Evolutionary conservation across 2,113 vertebrate genomes (phyloP).

Genomic region (Solenodon paradoxus): DNA sequence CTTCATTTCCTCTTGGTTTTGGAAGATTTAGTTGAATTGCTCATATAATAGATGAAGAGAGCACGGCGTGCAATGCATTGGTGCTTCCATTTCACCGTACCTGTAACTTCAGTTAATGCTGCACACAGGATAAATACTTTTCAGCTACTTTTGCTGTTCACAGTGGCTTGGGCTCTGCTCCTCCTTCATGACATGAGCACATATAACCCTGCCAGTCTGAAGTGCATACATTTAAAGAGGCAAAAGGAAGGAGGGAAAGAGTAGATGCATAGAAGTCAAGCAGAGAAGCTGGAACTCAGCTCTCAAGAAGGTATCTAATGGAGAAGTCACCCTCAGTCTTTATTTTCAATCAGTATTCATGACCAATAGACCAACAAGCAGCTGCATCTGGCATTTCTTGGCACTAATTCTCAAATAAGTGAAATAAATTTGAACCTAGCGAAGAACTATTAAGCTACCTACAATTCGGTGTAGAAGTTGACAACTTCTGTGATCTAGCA

Average conservation of each 20-base stretch:
- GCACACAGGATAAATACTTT: background rate
- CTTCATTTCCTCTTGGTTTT: background rate
- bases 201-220: too few species aligned
- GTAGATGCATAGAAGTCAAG: background rate
- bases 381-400: slow-evolving; percentile 71
- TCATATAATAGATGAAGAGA: background rate
- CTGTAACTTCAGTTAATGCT: too few species aligned
- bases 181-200: background rate
- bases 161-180: background rate
- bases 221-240: slow-evolving; percentile 19
- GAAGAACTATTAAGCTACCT: slow-evolving; percentile 17
- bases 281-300: background rate
- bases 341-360: slow-evolving; percentile 66
- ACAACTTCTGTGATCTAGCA: too few species aligned
- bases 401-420: slow-evolving; percentile 68
- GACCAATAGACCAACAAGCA: slow-evolving; percentile 61
- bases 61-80: background rate
- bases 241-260: slow-evolving; percentile 31
- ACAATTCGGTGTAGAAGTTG: background rate
- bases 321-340: slow-evolving; percentile 47
- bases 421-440: slow-evolving; percentile 49
- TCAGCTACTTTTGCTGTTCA: background rate
- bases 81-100: background rate
- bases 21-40: background rate
- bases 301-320: slow-evolving; percentile 30